Conservation (phyloP, 1,140 invertebrate species). For the Medauroidea extradentata region DNA sequence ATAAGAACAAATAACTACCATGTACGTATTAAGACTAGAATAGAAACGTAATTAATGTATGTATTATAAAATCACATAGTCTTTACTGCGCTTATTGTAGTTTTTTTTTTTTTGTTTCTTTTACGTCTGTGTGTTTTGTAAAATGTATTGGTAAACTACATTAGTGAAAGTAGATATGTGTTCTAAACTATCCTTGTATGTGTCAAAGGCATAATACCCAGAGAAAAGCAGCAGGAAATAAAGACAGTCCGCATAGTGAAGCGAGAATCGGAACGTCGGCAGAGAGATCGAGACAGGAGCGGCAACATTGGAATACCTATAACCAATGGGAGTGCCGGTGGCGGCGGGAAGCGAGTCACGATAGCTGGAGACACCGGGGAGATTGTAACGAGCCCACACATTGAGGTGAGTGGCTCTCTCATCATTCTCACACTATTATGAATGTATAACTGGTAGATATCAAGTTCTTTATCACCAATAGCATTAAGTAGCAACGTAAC, state of each 20-base stretch:
- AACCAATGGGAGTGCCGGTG: conserved; percentile 32
- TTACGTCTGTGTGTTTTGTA: too few species aligned
- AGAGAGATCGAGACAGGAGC: conserved; percentile 58
- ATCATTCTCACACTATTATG: too few species aligned
- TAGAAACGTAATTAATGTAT: too few species aligned
- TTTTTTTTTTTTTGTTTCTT: too few species aligned
- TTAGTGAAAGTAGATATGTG: neutral
- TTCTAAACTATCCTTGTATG: neutral
- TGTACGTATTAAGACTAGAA: too few species aligned
- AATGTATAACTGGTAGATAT: too few species aligned
- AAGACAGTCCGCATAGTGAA: conserved; percentile 93
- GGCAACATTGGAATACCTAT: conserved; percentile 48
- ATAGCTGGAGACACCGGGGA: conserved; percentile 34
- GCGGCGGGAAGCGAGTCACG: conserved; percentile 37
- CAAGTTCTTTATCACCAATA: too few species aligned
- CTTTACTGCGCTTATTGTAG: too few species aligned
- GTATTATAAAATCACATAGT: too few species aligned
- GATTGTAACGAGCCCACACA: conserved; percentile 27
- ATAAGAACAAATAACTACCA: too few species aligned
- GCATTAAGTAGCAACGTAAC: too few species aligned
- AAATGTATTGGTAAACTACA: too few species aligned
- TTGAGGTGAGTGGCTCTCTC: neutral
- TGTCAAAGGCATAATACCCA: conserved; percentile 65
- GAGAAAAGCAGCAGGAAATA: conserved; percentile 80
- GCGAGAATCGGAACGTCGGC: conserved; percentile 78